phyloP scores from a whole-genome alignment of 2,113 vertebrate genomes.

The Archocentrus centrarchus region DNA sequence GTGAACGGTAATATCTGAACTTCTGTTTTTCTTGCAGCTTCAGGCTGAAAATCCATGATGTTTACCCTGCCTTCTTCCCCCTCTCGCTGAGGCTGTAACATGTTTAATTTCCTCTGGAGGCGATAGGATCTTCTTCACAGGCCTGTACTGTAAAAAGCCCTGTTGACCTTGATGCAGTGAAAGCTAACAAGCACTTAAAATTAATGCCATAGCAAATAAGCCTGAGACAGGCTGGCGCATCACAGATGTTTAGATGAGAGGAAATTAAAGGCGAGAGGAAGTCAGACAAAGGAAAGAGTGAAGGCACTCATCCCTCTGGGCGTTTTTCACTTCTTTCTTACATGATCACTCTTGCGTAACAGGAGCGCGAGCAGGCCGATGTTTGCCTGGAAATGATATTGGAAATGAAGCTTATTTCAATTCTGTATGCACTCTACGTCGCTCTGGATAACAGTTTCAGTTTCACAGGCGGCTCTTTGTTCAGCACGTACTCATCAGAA shows the following conservation, averaged over 20 bases:
- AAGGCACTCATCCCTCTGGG: constrained; percentile 9
- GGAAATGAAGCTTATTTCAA: neutral
- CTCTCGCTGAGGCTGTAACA: neutral
- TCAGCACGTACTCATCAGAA: neutral
- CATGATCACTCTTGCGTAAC: neutral
- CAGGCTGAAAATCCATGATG: neutral
- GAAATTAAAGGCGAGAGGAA: constrained; percentile 14
- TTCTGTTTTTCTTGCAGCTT: too few relatives aligned
- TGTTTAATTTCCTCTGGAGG: constrained; percentile 55
- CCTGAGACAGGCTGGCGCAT: neutral
- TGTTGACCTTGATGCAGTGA: constrained; percentile 6
- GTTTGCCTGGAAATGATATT: neutral
- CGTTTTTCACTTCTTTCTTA: neutral
- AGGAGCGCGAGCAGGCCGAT: neutral
- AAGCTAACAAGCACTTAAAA: constrained; percentile 42
- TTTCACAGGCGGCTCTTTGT: neutral
- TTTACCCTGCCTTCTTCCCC: too few relatives aligned
- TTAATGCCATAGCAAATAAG: constrained; percentile 6
- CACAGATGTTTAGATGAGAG: constrained; percentile 14
- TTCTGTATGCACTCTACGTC: neutral
- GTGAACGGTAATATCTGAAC: neutral
- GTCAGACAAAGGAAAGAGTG: neutral
- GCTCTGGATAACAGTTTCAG: neutral
- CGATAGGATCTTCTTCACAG: constrained; percentile 45
- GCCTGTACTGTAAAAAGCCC: constrained; percentile 14